Evolutionary conservation across 2,113 vertebrate species (phyloP).

Genomic region (Columba livia): DNA sequence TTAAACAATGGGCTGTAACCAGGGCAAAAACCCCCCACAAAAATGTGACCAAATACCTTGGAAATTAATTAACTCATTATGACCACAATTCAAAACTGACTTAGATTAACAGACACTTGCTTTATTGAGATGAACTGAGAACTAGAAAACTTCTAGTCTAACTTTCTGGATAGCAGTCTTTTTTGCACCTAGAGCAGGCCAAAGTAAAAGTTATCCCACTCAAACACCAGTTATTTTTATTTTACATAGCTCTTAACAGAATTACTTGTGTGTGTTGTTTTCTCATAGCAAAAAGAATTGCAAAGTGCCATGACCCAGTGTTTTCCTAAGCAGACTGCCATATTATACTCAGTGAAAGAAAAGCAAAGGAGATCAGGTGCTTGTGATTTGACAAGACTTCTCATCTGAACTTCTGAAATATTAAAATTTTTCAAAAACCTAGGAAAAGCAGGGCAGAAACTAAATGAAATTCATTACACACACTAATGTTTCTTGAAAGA

Average conservation of each 20-base stretch:
- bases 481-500: not conserved
- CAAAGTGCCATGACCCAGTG: not conserved
- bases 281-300: not conserved
- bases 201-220: not conserved
- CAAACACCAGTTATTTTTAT: not conserved
- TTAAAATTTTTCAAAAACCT: not conserved
- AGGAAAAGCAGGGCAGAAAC: not conserved
- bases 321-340: not conserved
- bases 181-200: not conserved
- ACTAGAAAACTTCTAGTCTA: not conserved
- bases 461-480: not conserved
- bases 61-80: not conserved
- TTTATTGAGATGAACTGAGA: not conserved
- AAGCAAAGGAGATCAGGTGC: not conserved
- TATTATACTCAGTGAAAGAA: not conserved
- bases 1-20: not conserved
- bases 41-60: not conserved
- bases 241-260: not conserved
- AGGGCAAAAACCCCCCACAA: not conserved
- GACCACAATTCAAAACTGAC: not conserved
- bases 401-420: not conserved
- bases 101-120: not conserved
- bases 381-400: not conserved
- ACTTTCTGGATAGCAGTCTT: not conserved
- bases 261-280: not conserved